Conservation (phyloP, 2,113 vertebrate genomes). For the Chionodraco myersi region DNA sequence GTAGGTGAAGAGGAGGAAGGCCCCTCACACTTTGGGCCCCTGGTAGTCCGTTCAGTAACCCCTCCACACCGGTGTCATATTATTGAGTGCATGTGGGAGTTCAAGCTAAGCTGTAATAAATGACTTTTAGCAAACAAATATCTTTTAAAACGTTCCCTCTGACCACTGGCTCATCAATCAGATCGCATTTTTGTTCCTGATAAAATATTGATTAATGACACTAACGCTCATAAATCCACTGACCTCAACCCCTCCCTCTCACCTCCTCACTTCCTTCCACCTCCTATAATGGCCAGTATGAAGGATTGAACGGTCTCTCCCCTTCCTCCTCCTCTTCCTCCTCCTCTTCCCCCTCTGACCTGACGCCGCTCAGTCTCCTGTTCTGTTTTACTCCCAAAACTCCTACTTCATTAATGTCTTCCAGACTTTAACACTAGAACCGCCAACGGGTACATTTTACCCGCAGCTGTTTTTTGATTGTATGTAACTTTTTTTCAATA, state of each 20-base stretch:
- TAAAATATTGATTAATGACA: too few species aligned
- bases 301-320: background rate
- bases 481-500: too few species aligned
- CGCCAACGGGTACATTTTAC: too few species aligned
- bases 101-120: too few species aligned
- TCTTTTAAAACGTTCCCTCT: background rate
- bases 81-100: background rate
- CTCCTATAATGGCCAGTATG: constrained; percentile 20
- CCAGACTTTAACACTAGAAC: too few species aligned
- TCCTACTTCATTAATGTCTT: background rate
- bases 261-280: constrained; percentile 35
- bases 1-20: too few species aligned
- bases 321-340: background rate
- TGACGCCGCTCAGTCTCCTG: background rate
- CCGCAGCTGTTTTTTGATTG: too few species aligned
- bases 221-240: too few species aligned
- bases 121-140: background rate
- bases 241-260: too few species aligned
- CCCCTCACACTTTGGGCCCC: too few species aligned
- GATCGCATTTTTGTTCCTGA: background rate
- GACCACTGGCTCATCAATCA: background rate
- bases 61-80: background rate
- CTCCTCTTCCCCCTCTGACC: background rate
- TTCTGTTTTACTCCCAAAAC: background rate
- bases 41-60: too few species aligned